Evolutionary conservation across 2,113 vertebrate species (phyloP), one percentile per base, ranked within the genome.

Genomic region (Prolemur simus): DNA sequence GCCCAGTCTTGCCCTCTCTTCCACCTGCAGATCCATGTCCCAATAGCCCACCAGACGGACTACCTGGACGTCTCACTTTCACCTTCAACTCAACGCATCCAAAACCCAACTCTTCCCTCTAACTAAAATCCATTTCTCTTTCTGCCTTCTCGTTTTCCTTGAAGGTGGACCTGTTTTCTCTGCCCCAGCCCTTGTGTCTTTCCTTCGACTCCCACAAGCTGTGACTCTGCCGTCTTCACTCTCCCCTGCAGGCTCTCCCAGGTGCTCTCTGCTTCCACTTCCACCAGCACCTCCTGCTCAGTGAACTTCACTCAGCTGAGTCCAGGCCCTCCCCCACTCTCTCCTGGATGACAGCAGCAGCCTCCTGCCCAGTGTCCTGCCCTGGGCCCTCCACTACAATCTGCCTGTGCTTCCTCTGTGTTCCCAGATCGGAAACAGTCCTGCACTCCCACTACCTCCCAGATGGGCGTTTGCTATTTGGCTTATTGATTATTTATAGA

Each of bases 371-470:
- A 7, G 42, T 6, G 6, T 25, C 42, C 34, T 10, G 18, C 23
- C 68, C 32, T 11, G 0, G 17, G 8, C 15, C 56, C 49, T 37
- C 63, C 1, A 5, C 20, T 63, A 1, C 2, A 6, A 37, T 27
- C 52, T 47, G 17, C 49, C 25, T n/a, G 20, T 0, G 6, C 34
- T 23, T 34, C 39, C 52, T 34, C 37, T 73, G 21, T 39, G 27
- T 49, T 73, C 76, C 34, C 64, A 8, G 13, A 77, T 64, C n/a
- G 42, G 68, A 78, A n/a, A 73, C 10, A 23, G 29, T 39, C 56
- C 37, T 27, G 17, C 13, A 34, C 7, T 49, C 45, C 9, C 4
- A 8, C 0, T 18, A 45, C 39, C 84, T 63, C 47, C 45, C 68
- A 58, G n/a, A 58, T 3, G 29, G 83, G 42, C 39, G 18, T 66